These are phyloP conservation scores for Argya squamiceps DNA, from an alignment of 2,797 vertebrate species.

Conservation along the genomic window DNA sequence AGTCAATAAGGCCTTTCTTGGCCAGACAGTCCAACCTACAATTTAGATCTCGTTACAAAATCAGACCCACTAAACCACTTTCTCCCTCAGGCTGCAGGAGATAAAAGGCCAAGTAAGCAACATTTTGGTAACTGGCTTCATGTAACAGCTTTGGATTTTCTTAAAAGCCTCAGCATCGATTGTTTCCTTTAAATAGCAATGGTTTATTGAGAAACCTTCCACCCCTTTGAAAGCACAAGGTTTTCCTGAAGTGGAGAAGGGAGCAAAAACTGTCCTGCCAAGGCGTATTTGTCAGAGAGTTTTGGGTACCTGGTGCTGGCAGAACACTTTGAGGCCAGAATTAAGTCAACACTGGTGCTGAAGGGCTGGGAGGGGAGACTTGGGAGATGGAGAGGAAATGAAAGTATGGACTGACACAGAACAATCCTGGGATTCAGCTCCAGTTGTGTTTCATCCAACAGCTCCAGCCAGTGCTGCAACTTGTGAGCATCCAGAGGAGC, in stretches of 20 bases:
- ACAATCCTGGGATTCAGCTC: not conserved
- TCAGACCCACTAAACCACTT: constrained; percentile 33
- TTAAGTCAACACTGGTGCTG: not conserved
- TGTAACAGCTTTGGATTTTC: constrained; percentile 13
- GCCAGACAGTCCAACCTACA: constrained; percentile 44
- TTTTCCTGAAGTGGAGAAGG: not conserved
- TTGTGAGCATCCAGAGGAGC: not conserved
- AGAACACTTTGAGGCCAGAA: not conserved
- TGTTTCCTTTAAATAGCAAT: constrained; percentile 47
- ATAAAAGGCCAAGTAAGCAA: constrained; percentile 27
- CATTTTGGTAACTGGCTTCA: not conserved
- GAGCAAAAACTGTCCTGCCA: not conserved
- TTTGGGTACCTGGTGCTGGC: not conserved
- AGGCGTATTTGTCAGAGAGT: not conserved
- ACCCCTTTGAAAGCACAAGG: not conserved
- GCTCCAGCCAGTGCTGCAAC: not conserved
- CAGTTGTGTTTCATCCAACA: not conserved
- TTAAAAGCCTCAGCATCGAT: constrained; percentile 54
- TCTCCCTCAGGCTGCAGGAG: constrained; percentile 21
- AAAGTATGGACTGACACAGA: not conserved
- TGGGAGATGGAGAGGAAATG: not conserved
- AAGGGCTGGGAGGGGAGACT: not conserved
- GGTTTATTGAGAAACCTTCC: not conserved
- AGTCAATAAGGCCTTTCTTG: constrained; percentile 40
- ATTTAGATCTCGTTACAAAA: constrained; percentile 33